Base-by-base conservation (phyloP, 2,797 vertebrate species). In the Tangara arthus region DNA sequence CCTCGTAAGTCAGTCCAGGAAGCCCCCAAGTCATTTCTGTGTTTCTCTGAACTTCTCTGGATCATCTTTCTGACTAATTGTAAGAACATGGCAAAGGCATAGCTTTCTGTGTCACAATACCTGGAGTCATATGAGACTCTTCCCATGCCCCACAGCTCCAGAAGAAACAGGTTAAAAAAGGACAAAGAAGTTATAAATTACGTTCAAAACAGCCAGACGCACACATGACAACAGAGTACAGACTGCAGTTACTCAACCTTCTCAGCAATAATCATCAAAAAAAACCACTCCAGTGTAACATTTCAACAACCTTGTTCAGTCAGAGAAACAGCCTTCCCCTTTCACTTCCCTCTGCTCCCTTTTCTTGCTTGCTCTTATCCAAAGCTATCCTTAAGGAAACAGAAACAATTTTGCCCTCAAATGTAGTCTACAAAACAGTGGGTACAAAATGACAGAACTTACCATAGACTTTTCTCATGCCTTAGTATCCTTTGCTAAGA, bases 1-100 rank as follows among this genome's bases (percentile, higher is more conserved):
- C 88, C 63, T 96, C 15, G 22, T 70, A 94, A 95, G 91, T 88
- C 76, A 53, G 52, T 66, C 87, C 87, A 94, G 91, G 87, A 94
- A 86, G 59, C 80, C 87, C 85, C 85, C 80, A 39, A 90, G 87
- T 86, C 35, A 87, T 96, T 94, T 78, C 72, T 91, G 59, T 4
- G 55, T 61, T 60, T 81, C 85, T 95, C 93, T 82, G 80, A 91
- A 70, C 52, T 84, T 69, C 61, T 75, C 57, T 60, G 35, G 37
- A 89, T 76, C 70, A 28, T 65, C 49, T 77, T 84, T 78, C 83
- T 84, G 65, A 83, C 80, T 91, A 59, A 76, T 81, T 15, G 1
- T 6, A 76, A 69, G 70, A 72, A n/a, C 56, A 79, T 1, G 10
- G 32, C 0, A 0, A 81, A 90, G 53, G 65, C 87, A 91, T 42